Base-by-base conservation (phyloP, 2,888 invertebrate genomes). In the Lottia gigantea region DNA sequence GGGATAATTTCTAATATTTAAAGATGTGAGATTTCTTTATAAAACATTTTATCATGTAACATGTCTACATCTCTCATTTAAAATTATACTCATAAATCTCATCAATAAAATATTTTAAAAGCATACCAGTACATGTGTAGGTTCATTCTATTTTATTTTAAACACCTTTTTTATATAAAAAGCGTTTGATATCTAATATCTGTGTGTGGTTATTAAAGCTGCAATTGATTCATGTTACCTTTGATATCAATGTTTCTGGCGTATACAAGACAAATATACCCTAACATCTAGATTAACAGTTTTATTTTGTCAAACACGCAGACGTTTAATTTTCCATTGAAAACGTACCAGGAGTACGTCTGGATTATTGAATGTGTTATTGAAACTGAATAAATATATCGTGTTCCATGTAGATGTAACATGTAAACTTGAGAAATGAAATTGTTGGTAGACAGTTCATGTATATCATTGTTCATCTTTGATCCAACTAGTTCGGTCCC, bases 361-460 rank as follows among this genome's bases (percentile, higher is more conserved):
- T 55, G 55, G 55, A 23, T 11, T 23, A 23, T 4, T 55, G 19
- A 55, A 55, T 23, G 55, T 19, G 23, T 19, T 55, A 55, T 55
- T 55, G 55, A 55, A 23, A 55, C 55, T 55, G 23, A 55, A 55
- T 23, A 55, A 55, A 55, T 55, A 55, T 55, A 55, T 55, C 55
- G 14, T 55, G 55, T 19, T 55, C 40, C 40, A 40, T 40, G 11
- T 40, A 40, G 40, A 40, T 40, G 40, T 40, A 40, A 40, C 40
- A 40, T 40, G 40, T 40, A 40, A 40, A 40, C 40, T 40, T 40
- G 8, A 40, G 40, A 40, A 8, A 40, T 8, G 8, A 8, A 8
- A 40, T 40, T 40, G 40, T 40, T 40, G 40, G 11, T 40, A 40
- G 40, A 40, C 40, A 40, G 40, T 40, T 40, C 40, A 40, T 40